Percentiles rank a stretch among this genome's conserved stretches.
Conservation (phyloP, 1,140 invertebrate genomes). For the Drosophila ironensis region DNA sequence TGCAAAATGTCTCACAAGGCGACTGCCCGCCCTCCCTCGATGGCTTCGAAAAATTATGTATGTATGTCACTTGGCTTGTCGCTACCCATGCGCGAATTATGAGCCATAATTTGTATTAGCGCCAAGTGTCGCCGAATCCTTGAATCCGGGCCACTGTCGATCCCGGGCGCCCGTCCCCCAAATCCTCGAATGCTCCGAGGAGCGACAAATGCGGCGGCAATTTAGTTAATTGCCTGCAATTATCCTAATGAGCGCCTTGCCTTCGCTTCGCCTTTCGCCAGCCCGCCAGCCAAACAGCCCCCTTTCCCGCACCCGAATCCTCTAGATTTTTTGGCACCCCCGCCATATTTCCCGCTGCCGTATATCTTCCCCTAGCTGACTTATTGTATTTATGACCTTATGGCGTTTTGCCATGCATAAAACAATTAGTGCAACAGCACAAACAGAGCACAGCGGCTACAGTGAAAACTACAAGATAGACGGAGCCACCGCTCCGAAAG, state of each 20-base stretch:
- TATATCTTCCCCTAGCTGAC: constrained; percentile 53
- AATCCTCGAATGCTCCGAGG: constrained; percentile 16
- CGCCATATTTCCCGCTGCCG: constrained; percentile 34
- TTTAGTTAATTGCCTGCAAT: constrained; percentile 81
- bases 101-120: constrained; percentile 76
- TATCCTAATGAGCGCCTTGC: constrained; percentile 80
- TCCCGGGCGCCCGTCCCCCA: neutral
- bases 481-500: neutral
- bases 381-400: constrained; percentile 78
- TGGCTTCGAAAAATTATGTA: neutral
- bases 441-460: neutral
- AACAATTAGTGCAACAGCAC: constrained; percentile 55
- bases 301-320: neutral
- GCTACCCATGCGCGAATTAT: constrained; percentile 59
- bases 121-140: constrained; percentile 40
- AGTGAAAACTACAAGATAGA: neutral
- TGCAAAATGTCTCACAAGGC: constrained; percentile 38
- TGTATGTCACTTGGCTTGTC: no score
- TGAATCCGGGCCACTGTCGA: constrained; percentile 1
- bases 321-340: no score
- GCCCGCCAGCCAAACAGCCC: constrained; percentile 2
- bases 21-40: no score
- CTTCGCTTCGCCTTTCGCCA: constrained; percentile 4
- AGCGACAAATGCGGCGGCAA: constrained; percentile 78
- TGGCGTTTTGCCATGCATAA: constrained; percentile 62